These are phyloP conservation scores for Turdus rufiventris DNA, from an alignment of 2,113 vertebrate species.

Conservation along the genomic window DNA sequence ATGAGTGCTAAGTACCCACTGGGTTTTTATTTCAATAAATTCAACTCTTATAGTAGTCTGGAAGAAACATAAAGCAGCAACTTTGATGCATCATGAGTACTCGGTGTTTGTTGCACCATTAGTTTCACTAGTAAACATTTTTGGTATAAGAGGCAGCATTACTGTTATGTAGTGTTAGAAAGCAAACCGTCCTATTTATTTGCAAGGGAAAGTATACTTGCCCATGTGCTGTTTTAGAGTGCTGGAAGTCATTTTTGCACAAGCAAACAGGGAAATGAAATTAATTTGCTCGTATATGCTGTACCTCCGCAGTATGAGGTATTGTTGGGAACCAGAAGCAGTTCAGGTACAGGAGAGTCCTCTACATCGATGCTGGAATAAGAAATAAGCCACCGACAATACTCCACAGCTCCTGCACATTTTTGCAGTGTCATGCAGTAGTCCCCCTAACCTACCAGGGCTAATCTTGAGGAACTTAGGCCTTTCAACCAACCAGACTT, in stretches of 20 bases:
- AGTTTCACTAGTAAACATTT: neutral
- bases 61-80: neutral
- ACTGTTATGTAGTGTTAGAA: neutral
- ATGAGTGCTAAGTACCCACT: neutral
- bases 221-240: neutral
- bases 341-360: neutral
- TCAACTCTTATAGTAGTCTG: neutral
- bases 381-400: fast-evolving
- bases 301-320: neutral
- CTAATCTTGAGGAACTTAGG: neutral
- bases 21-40: neutral
- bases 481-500: neutral
- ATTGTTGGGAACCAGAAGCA: neutral
- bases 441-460: neutral
- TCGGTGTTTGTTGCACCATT: neutral
- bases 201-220: neutral
- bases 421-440: neutral
- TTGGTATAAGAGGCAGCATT: neutral
- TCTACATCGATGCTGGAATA: neutral
- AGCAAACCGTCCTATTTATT: neutral
- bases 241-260: neutral
- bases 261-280: neutral
- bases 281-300: fast-evolving
- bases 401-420: neutral
- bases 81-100: fast-evolving